Percentiles rank a stretch among this genome's conserved stretches.
phyloP scores from a whole-genome alignment of 2,797 vertebrate genomes.

The Lophius americanus region DNA sequence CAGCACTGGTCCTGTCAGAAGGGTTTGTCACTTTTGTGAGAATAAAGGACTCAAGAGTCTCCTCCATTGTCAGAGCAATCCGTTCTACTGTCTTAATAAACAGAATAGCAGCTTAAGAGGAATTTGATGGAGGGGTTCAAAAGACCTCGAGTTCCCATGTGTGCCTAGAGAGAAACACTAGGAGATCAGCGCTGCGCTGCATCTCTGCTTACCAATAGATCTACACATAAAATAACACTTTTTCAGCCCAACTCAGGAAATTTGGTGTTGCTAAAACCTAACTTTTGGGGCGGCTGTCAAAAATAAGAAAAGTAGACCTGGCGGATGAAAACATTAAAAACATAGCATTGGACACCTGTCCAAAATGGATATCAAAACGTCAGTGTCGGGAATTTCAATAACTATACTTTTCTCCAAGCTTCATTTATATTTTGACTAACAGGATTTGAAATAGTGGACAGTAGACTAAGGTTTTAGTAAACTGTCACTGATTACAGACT shows the following conservation, averaged over 20 bases:
- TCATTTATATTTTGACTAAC: too few species aligned
- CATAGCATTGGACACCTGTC: too few species aligned
- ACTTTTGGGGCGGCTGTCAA: too few species aligned
- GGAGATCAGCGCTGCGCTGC: background rate
- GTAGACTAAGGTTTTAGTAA: too few species aligned
- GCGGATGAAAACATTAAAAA: too few species aligned
- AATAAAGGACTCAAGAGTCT: slow-evolving; percentile 30
- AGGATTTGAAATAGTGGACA: too few species aligned
- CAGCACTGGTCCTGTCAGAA: slow-evolving; percentile 24
- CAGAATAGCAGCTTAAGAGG: slow-evolving; percentile 4
- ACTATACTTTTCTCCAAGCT: too few species aligned
- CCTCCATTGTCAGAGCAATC: slow-evolving; percentile 25
- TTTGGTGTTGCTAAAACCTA: too few species aligned
- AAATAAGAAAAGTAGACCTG: too few species aligned
- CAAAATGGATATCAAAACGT: too few species aligned
- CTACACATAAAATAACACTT: background rate
- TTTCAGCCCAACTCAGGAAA: background rate
- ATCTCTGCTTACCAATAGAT: slow-evolving; percentile 5
- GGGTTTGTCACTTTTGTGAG: slow-evolving; percentile 24
- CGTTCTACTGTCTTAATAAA: slow-evolving; percentile 4
- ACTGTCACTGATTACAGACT: too few species aligned
- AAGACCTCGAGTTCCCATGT: background rate
- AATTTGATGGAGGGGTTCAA: slow-evolving; percentile 26
- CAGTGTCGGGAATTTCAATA: too few species aligned
- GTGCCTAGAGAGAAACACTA: background rate